Evolutionary conservation across 2,797 vertebrate species (phyloP).

Genomic region (Centroberyx gerrardi): DNA sequence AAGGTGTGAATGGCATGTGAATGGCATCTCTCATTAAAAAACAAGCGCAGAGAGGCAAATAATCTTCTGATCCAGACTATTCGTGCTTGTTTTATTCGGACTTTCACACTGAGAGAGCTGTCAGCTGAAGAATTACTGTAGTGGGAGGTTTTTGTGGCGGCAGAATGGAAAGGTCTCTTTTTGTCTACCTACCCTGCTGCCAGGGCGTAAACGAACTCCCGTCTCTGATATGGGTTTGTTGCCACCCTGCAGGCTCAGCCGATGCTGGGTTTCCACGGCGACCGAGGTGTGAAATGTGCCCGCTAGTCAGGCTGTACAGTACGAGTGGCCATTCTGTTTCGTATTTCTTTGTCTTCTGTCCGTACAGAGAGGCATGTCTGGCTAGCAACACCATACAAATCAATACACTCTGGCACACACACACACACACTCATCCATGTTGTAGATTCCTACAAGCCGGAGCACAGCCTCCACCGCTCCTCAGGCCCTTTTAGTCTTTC

Average conservation of each 20-base stretch:
- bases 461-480: slow-evolving; percentile 39
- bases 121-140: slow-evolving; percentile 53
- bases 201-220: slow-evolving; percentile 54
- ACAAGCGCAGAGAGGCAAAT: slow-evolving; percentile 67
- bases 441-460: slow-evolving; percentile 47
- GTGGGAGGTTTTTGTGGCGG: slow-evolving; percentile 36
- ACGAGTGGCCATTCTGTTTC: slow-evolving; percentile 53
- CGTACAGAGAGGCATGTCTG: slow-evolving; percentile 49
- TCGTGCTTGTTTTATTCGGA: slow-evolving; percentile 63
- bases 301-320: slow-evolving; percentile 55
- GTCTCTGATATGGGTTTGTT: slow-evolving; percentile 52
- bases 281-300: slow-evolving; percentile 67
- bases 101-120: slow-evolving; percentile 55
- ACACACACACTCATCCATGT: slow-evolving; percentile 29
- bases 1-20: slow-evolving; percentile 71
- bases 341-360: slow-evolving; percentile 69
- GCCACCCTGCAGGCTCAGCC: slow-evolving; percentile 64
- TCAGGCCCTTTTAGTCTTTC: slow-evolving; percentile 44
- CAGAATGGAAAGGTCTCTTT: slow-evolving; percentile 56
- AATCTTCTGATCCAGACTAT: slow-evolving; percentile 67
- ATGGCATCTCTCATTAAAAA: slow-evolving; percentile 68
- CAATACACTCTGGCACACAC: slow-evolving; percentile 61
- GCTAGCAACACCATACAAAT: slow-evolving; percentile 54
- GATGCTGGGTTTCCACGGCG: slow-evolving; percentile 77
- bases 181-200: slow-evolving; percentile 60